These are phyloP conservation scores for Hydrotaea diabolus DNA, from an alignment of 2,888 invertebrate genomes.

Conservation along the genomic window DNA sequence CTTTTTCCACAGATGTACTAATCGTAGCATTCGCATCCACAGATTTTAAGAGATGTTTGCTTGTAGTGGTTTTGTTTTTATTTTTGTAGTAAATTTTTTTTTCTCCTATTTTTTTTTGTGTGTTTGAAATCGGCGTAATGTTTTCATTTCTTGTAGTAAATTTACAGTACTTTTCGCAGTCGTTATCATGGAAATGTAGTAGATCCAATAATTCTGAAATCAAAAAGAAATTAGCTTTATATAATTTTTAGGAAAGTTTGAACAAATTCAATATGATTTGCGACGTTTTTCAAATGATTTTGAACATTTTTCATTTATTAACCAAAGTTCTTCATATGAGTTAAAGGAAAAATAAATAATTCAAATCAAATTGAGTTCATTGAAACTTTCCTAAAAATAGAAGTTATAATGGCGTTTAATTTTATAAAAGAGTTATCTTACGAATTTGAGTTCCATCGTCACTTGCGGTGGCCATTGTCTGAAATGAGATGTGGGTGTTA, in stretches of 20 bases:
- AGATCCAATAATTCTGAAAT: conserved; percentile 42
- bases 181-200: not conserved
- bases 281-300: conserved; percentile 35
- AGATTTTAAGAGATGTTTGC: conserved; percentile 27
- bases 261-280: conserved; percentile 29
- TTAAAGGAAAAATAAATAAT: not conserved
- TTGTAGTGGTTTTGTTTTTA: not conserved
- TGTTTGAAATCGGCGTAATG: conserved; percentile 25
- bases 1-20: conserved; percentile 26
- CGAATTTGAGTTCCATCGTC: not conserved
- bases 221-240: conserved; percentile 39
- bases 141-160: not conserved
- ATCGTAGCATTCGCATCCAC: conserved; percentile 22
- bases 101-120: conserved; percentile 32
- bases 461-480: not conserved
- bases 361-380: not conserved
- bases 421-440: not conserved
- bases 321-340: conserved; percentile 23
- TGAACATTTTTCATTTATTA: conserved; percentile 37
- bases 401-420: not conserved
- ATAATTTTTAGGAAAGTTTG: conserved; percentile 3
- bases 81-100: conserved; percentile 31
- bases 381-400: not conserved
- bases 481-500: not conserved
- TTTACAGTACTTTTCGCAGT: not conserved